Evolutionary conservation across 53 echinoderm and acorn worm species (phyloP), one percentile per base, ranked within the genome.

Genomic region (Astropecten irregularis): DNA sequence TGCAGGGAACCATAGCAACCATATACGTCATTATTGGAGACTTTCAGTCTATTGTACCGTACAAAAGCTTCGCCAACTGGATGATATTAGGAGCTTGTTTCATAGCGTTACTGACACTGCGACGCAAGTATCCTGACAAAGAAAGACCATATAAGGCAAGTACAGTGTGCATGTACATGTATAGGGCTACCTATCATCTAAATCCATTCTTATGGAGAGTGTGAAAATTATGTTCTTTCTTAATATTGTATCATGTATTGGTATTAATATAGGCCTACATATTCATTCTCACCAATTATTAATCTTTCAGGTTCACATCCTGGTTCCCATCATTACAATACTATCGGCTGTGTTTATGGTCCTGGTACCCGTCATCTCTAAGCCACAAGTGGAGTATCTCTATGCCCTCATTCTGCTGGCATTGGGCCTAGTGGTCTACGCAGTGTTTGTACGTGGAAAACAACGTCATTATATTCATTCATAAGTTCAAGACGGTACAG

Each of bases 241-340:
- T n/a, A n/a, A n/a, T n/a, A n/a, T n/a, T n/a, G n/a, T n/a, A n/a
- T n/a, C n/a, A n/a, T n/a, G n/a, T n/a, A n/a, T n/a, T n/a, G n/a
- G n/a, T n/a, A n/a, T n/a, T n/a, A n/a, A n/a, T n/a, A n/a, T n/a
- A n/a, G n/a, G n/a, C n/a, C n/a, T n/a, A n/a, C n/a, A n/a, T n/a
- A n/a, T n/a, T n/a, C n/a, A n/a, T n/a, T n/a, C n/a, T n/a, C n/a
- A n/a, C n/a, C n/a, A n/a, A n/a, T n/a, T n/a, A n/a, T n/a, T n/a
- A n/a, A n/a, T n/a, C n/a, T n/a, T n/a, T n/a, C 69, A 69, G 69
- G 69, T 69, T 0, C 29, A 69, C 26, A 69, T 40, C n/a, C 49
- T 69, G 30, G 69, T 69, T 18, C 69, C 69, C 30, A n/a, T 69
- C 48, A 16, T 69, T 29, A 49, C 69, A 28, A 49, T 46, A 4